Evolutionary conservation across 2,113 vertebrate species (phyloP).

Genomic region (Pygoscelis adeliae): DNA sequence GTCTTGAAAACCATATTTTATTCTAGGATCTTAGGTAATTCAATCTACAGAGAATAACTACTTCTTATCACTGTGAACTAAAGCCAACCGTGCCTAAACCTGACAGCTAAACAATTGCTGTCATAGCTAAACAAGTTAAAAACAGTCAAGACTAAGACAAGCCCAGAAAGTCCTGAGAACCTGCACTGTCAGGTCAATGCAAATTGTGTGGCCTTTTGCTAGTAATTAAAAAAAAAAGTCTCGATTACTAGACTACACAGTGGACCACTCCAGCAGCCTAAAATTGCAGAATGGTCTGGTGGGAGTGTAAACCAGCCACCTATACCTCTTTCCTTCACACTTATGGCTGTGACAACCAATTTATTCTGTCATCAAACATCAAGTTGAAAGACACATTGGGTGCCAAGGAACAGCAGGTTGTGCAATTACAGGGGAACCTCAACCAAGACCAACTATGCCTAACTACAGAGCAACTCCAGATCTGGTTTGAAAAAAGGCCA

Average conservation of each 20-base stretch:
- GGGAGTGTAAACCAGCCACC: background rate
- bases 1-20: background rate
- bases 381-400: background rate
- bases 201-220: background rate
- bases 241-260: background rate
- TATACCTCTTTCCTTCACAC: background rate
- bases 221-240: background rate
- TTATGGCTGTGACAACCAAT: background rate
- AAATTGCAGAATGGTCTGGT: background rate
- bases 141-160: background rate
- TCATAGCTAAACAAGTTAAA: background rate
- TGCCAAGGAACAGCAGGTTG: background rate
- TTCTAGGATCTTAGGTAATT: background rate
- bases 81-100: background rate
- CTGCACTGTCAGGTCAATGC: background rate
- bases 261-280: background rate
- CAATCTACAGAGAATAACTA: background rate
- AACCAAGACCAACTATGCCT: background rate
- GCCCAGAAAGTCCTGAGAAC: background rate
- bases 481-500: background rate
- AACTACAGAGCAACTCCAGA: background rate
- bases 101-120: background rate
- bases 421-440: background rate
- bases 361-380: background rate
- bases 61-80: background rate